Percentiles rank a stretch among this genome's conserved stretches.
These are phyloP conservation scores for Candidula unifasciata DNA, from an alignment of 2,888 invertebrate genomes.

Conservation along the genomic window DNA sequence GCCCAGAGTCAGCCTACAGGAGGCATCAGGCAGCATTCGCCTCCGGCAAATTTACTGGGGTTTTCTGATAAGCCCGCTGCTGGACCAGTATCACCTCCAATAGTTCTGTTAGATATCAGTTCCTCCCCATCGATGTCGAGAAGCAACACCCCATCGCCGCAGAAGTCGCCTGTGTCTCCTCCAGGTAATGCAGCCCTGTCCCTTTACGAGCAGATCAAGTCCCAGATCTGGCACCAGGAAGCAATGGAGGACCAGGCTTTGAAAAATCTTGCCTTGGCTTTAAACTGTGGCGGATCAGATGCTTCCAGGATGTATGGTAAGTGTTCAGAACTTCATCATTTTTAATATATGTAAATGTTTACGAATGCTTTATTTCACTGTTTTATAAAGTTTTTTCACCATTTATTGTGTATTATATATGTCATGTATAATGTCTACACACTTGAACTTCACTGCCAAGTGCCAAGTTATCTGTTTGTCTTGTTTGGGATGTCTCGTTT, in stretches of 20 bases:
- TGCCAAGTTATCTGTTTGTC: too few species aligned
- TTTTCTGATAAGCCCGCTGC: not conserved
- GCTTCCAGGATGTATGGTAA: not conserved
- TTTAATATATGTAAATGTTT: not conserved
- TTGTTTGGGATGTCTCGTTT: too few species aligned
- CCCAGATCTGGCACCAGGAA: conserved; percentile 47
- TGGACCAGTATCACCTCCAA: not conserved
- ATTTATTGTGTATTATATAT: too few species aligned
- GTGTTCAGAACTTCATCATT: not conserved
- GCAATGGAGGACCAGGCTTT: conserved; percentile 50
- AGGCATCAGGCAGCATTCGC: not conserved
- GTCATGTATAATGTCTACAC: too few species aligned
- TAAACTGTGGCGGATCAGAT: conserved; percentile 15
- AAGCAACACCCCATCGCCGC: conserved; percentile 46
- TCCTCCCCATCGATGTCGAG: conserved; percentile 18
- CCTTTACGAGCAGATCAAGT: conserved; percentile 47
- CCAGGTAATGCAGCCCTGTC: conserved; percentile 33
- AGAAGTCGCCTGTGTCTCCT: conserved; percentile 46
- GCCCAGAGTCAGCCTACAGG: not conserved
- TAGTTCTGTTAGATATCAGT: conserved; percentile 25
- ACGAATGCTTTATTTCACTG: not conserved
- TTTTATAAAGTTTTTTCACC: not conserved
- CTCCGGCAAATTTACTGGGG: not conserved
- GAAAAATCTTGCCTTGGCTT: conserved; percentile 44
- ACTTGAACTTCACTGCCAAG: too few species aligned